Evolutionary conservation across 2,797 vertebrate species (phyloP).

Genomic region (Pachyuromys duprasi): DNA sequence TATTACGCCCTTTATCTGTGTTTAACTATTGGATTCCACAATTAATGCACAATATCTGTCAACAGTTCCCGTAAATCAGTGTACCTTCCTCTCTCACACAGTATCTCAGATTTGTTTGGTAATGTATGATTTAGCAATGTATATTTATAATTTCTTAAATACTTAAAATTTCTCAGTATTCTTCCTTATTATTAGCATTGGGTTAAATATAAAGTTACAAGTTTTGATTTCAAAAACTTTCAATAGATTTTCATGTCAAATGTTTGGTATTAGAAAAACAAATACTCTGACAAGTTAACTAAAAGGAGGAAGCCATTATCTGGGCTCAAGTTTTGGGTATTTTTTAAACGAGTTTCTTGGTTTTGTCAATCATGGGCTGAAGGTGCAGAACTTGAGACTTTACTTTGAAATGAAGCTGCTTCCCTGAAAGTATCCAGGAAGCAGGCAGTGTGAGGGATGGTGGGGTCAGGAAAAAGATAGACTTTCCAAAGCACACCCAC

Average conservation of each 20-base stretch:
- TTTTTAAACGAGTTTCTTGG: background rate
- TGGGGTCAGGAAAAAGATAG: background rate
- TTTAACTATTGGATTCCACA: background rate
- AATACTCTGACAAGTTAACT: background rate
- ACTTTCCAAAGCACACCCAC: background rate
- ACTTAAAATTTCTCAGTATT: background rate
- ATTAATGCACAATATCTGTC: background rate
- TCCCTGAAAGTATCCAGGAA: background rate
- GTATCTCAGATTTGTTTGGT: background rate
- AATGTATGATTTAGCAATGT: background rate
- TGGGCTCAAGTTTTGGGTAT: background rate
- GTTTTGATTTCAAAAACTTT: background rate
- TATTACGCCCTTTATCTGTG: background rate
- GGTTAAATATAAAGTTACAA: background rate
- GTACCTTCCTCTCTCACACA: background rate
- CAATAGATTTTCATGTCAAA: background rate
- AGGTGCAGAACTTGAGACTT: background rate
- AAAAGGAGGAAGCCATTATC: background rate
- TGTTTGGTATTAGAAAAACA: background rate
- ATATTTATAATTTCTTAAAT: background rate
- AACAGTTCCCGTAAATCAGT: background rate
- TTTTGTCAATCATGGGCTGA: background rate
- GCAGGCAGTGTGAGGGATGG: background rate
- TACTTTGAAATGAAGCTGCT: background rate
- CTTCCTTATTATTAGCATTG: background rate